These are phyloP conservation scores for Megathymus violae DNA, from an alignment of 1,140 invertebrate species.

Conservation along the genomic window DNA sequence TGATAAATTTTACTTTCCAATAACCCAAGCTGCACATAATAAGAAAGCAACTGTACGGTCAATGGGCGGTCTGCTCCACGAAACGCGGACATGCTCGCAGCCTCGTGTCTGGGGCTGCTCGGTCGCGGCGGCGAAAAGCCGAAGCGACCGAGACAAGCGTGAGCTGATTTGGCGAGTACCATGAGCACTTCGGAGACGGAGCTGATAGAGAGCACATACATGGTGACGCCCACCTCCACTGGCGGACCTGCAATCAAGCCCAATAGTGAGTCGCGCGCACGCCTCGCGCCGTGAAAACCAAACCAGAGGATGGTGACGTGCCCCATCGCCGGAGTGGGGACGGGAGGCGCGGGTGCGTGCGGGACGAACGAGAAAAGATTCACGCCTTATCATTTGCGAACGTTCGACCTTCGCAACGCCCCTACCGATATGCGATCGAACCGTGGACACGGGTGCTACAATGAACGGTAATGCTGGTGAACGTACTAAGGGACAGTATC, in stretches of 20 bases:
- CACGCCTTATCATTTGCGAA: conserved; percentile 30
- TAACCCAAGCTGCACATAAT: conserved; percentile 63
- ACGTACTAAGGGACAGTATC: conserved; percentile 74
- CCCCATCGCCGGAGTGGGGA: conserved; percentile 63
- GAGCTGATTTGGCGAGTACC: conserved; percentile 87
- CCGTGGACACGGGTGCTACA: conserved; percentile 82
- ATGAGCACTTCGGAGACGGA: conserved; percentile 99
- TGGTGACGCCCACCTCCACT: conserved; percentile 98
- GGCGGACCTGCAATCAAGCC: conserved; percentile 94
- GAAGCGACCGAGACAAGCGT: conserved; percentile 72
- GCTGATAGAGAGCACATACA: conserved; percentile 99
- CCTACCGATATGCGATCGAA: conserved; percentile 67
- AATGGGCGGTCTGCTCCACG: conserved; percentile 75
- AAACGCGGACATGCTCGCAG: conserved; percentile 80
- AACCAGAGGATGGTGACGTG: conserved; percentile 73
- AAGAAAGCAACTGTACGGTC: conserved; percentile 78
- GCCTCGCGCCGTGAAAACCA: conserved; percentile 70
- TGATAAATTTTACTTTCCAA: conserved; percentile 33
- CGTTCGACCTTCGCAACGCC: conserved; percentile 41
- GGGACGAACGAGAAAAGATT: conserved; percentile 32
- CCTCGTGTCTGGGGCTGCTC: conserved; percentile 76
- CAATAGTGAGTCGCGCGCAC: conserved; percentile 63
- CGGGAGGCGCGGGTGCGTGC: conserved; percentile 55
- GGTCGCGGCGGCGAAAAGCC: conserved; percentile 56
- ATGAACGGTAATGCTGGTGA: conserved; percentile 82